Conservation (phyloP, 2,888 invertebrate species). For the Eupithecia subumbrata region DNA sequence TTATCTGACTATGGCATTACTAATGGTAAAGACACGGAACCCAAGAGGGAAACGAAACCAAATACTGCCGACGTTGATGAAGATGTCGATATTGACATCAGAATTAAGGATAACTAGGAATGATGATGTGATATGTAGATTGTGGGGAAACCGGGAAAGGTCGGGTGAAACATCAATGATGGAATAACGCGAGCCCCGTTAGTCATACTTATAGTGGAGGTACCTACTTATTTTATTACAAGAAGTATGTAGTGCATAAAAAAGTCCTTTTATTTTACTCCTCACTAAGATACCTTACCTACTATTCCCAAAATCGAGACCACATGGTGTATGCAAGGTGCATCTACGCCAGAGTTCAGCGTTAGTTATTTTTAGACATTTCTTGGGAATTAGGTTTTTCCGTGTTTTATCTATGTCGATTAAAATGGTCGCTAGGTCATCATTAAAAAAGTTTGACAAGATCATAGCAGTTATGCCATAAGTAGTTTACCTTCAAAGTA, state of each 20-base stretch:
- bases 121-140: background rate
- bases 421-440: background rate
- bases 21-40: conserved; percentile 61
- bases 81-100: conserved; percentile 65
- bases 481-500: conserved; percentile 42
- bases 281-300: background rate
- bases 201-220: background rate
- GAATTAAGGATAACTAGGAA: conserved; percentile 56
- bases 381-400: background rate
- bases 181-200: background rate
- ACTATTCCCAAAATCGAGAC: background rate
- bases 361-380: background rate
- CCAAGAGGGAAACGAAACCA: conserved; percentile 66
- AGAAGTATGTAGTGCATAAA: background rate
- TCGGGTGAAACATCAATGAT: background rate
- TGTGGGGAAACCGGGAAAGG: background rate
- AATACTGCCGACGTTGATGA: conserved; percentile 52
- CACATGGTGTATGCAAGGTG: background rate
- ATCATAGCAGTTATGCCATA: background rate
- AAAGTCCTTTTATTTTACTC: background rate
- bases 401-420: background rate
- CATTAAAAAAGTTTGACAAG: background rate
- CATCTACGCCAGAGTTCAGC: background rate
- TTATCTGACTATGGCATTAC: conserved; percentile 62
- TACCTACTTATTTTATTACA: background rate